Base-by-base conservation (phyloP, 2,113 vertebrate species). In the Cisticola juncidis region DNA sequence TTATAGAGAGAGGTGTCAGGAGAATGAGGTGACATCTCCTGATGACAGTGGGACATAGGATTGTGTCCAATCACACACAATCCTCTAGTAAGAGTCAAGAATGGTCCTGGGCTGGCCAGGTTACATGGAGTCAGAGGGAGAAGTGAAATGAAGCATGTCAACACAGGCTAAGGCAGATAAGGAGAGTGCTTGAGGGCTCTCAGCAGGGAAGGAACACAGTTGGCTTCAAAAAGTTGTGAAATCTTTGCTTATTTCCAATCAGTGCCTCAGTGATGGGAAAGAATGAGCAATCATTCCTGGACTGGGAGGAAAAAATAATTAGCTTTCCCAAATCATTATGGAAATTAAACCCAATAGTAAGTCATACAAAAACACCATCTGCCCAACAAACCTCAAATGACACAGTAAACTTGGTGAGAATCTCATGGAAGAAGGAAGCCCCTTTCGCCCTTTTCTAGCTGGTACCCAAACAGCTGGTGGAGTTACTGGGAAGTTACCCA, bases 241-340 rank as follows among this genome's bases (percentile, higher is more conserved):
- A 93, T 56, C 16, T 79, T 65, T 88, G 90, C 85, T 42, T 18
- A 14, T 50, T 82, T 82, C 60, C 86, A 73, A 44, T 56, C 71
- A 92, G 44, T 45, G 47, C 57, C 62, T 80, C 69, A 40, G 44
- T 56, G 76, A 90, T 88, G 71, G 85, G 93, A 96, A 96, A 86
- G 13, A 68, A 86, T 68, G 92, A 96, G 88, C 85, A 92, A 88
- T 56, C 33, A 8, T 83, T 97, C 88, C 79, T 92, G 90, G 71
- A 92, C 24, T 29, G 31, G 56, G 44, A 96, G 47, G 36, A 72
- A 90, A 86, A 83, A 90, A 64, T 23, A 47, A 86, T 31, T 78
- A 70, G 64, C 38, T 73, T 92, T 72, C 76, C 51, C 51, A 88
- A 80, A 61, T 58, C 24, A 20, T 80, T 66, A 82, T 28, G 58